These are phyloP conservation scores for Lampris incognitus DNA, from an alignment of 2,113 vertebrate species.

Conservation along the genomic window DNA sequence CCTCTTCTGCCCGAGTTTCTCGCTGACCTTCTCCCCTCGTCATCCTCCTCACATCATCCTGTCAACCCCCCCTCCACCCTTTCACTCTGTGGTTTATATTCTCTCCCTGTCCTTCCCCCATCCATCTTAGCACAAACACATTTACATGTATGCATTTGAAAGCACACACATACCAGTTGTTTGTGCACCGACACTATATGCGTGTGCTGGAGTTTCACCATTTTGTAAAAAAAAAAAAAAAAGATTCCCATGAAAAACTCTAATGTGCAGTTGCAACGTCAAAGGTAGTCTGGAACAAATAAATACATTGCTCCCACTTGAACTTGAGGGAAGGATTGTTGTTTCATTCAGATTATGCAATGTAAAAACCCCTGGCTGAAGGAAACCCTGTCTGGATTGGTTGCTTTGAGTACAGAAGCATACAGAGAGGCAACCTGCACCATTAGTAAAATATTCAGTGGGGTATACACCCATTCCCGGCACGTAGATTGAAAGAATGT, in stretches of 20 bases:
- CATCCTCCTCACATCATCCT: slow-evolving; percentile 23
- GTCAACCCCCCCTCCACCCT: slow-evolving; percentile 15
- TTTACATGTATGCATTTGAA: slow-evolving; percentile 6
- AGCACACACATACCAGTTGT: slow-evolving; percentile 3
- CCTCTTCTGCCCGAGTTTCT: not conserved
- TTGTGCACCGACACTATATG: slow-evolving; percentile 5
- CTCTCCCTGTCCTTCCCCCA: slow-evolving; percentile 32
- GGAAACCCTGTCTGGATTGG: not conserved
- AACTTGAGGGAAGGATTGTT: slow-evolving; percentile 10
- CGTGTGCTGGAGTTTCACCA: not conserved
- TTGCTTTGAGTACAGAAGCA: not conserved
- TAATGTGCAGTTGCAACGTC: slow-evolving; percentile 58
- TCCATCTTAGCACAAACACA: slow-evolving; percentile 37
- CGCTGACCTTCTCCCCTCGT: slow-evolving; percentile 14
- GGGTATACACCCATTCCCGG: no score
- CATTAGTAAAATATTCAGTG: no score
- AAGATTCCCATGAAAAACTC: slow-evolving; percentile 50
- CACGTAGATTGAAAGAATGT: no score
- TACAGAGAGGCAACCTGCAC: no score
- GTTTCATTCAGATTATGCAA: slow-evolving; percentile 39
- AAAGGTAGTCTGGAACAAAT: slow-evolving; percentile 38
- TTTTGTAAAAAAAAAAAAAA: slow-evolving; percentile 51
- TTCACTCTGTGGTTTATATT: slow-evolving; percentile 8
- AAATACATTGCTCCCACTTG: no score
- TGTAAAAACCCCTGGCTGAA: slow-evolving; percentile 7